Evolutionary conservation across 2,888 invertebrate species (phyloP).

Genomic region (Sminthurides aquaticus): DNA sequence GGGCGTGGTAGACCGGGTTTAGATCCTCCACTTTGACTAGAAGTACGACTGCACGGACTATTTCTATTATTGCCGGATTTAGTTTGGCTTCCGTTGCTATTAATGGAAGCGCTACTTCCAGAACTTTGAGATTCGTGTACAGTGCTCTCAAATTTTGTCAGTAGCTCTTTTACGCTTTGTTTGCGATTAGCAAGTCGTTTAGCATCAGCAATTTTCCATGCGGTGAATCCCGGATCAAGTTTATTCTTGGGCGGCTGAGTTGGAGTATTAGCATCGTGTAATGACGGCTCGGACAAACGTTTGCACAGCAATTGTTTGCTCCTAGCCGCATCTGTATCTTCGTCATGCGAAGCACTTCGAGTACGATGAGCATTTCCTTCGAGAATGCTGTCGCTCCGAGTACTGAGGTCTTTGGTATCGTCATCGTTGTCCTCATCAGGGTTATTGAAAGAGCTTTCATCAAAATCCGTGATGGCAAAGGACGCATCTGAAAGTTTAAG

Average conservation of each 20-base stretch:
- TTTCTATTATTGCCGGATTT: conserved; percentile 33
- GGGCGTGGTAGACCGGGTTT: conserved; percentile 24
- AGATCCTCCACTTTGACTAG: conserved; percentile 5
- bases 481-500: conserved; percentile 25
- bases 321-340: conserved; percentile 18
- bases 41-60: not conserved
- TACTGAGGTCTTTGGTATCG: conserved; percentile 16
- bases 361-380: conserved; percentile 18
- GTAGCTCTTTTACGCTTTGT: conserved; percentile 57
- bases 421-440: conserved; percentile 16
- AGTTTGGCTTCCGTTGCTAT: conserved; percentile 1
- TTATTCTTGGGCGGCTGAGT: conserved; percentile 1
- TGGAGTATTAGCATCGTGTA: conserved; percentile 10
- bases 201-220: conserved; percentile 42
- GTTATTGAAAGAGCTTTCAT: not conserved
- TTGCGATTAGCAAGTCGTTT: conserved; percentile 45
- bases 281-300: conserved; percentile 41
- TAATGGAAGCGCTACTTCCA: not conserved
- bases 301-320: conserved; percentile 32
- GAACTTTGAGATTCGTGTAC: not conserved
- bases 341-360: conserved; percentile 14
- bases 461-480: conserved; percentile 9
- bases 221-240: conserved; percentile 15
- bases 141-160: conserved; percentile 55
- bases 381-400: conserved; percentile 21